Conservation (phyloP, 2,797 vertebrate species). For the Premnoplex brunnescens region DNA sequence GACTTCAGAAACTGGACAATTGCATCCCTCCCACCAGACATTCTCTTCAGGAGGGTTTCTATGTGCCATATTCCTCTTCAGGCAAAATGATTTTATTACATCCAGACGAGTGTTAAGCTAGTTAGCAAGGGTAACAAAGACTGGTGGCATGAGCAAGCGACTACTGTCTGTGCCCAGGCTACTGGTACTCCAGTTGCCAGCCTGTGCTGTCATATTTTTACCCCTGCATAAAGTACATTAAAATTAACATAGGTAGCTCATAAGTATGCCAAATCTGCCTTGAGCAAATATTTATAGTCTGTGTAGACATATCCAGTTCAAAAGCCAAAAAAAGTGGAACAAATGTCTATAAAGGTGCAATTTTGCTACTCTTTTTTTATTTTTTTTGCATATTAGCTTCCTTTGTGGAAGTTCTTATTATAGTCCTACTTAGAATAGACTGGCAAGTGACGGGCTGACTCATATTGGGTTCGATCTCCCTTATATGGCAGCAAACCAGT, state of each 20-base stretch:
- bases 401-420: slow-evolving; percentile 63
- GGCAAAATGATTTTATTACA: background rate
- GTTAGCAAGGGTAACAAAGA: background rate
- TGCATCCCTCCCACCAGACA: background rate
- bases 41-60: background rate
- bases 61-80: background rate
- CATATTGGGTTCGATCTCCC: slow-evolving; percentile 26
- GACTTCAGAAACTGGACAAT: background rate
- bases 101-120: background rate
- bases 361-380: slow-evolving; percentile 23
- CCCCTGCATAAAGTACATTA: background rate
- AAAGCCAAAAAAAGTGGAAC: slow-evolving; percentile 31
- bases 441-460: slow-evolving; percentile 31
- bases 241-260: slow-evolving; percentile 17
- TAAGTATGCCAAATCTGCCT: background rate
- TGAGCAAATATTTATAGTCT: slow-evolving; percentile 49
- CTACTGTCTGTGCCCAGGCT: background rate
- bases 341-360: background rate
- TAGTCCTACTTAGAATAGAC: slow-evolving; percentile 57
- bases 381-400: slow-evolving; percentile 38
- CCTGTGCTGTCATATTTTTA: background rate
- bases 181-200: background rate
- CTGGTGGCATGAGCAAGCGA: background rate
- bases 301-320: slow-evolving; percentile 45
- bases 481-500: slow-evolving; percentile 31